phyloP scores from a whole-genome alignment of 2,113 vertebrate genomes.

The human (Homo sapiens) region DNA sequence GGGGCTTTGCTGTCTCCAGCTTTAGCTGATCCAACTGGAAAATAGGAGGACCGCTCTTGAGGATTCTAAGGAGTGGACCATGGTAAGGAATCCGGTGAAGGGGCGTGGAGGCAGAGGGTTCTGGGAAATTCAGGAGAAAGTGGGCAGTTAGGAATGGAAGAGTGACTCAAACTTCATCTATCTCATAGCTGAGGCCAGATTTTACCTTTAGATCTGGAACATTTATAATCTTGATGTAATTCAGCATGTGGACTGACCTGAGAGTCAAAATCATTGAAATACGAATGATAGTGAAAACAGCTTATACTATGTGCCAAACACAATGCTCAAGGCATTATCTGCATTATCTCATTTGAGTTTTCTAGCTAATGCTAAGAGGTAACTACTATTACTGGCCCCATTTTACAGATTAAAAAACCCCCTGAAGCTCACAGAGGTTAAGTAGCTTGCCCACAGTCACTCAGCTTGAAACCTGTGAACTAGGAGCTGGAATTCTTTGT shows the following conservation, averaged over 20 bases:
- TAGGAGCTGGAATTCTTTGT: background rate
- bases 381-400: background rate
- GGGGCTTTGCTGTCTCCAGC: background rate
- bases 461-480: background rate
- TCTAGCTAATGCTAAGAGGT: background rate
- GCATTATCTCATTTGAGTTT: background rate
- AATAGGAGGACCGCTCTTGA: background rate
- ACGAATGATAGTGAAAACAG: background rate
- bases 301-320: background rate
- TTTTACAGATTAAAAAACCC: background rate
- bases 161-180: background rate
- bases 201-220: background rate
- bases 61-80: background rate
- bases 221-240: background rate
- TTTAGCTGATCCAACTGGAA: background rate
- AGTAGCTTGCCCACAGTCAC: background rate
- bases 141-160: background rate
- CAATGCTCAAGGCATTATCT: background rate
- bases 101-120: background rate
- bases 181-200: background rate
- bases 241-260: background rate
- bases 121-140: background rate
- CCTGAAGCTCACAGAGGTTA: background rate
- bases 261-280: background rate
- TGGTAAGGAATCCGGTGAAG: background rate